These are phyloP conservation scores for Allacma fusca DNA, from an alignment of 2,888 invertebrate species.

Conservation along the genomic window DNA sequence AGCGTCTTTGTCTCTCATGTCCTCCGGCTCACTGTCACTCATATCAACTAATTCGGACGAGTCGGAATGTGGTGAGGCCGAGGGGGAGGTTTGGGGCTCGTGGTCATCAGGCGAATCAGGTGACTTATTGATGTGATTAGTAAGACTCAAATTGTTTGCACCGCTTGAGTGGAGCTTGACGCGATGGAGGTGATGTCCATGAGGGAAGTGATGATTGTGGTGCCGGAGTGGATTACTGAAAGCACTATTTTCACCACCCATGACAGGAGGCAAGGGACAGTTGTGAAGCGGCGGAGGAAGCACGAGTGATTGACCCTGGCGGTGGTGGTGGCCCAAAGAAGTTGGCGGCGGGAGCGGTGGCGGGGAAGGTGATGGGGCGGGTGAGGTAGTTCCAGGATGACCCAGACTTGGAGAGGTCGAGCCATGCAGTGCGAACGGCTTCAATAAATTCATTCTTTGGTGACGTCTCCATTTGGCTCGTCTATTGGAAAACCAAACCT, in stretches of 20 bases:
- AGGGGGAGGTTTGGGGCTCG: slow-evolving; percentile 52
- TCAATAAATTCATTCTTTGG: slow-evolving; percentile 92
- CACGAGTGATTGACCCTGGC: slow-evolving; percentile 62
- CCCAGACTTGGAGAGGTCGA: slow-evolving; percentile 60
- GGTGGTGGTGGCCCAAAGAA: slow-evolving; percentile 74
- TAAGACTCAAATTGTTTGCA: slow-evolving; percentile 47
- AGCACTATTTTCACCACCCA: slow-evolving; percentile 92
- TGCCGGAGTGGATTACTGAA: slow-evolving; percentile 67
- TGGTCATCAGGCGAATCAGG: slow-evolving; percentile 48
- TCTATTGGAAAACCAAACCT: slow-evolving; percentile 99
- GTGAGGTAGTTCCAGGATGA: slow-evolving; percentile 63
- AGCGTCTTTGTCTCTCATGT: slow-evolving; percentile 36
- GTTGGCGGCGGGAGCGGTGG: slow-evolving; percentile 64
- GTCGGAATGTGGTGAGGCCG: slow-evolving; percentile 55
- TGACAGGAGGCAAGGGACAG: slow-evolving; percentile 67
- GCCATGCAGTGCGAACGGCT: slow-evolving; percentile 71
- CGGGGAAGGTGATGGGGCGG: slow-evolving; percentile 68
- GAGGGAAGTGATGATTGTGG: slow-evolving; percentile 39
- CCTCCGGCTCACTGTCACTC: slow-evolving; percentile 60
- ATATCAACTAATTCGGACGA: slow-evolving; percentile 61
- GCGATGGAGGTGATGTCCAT: slow-evolving; percentile 30
- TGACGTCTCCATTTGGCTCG: slow-evolving; percentile 98
- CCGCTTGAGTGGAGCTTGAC: slow-evolving; percentile 36
- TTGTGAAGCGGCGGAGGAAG: slow-evolving; percentile 63
- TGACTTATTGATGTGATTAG: slow-evolving; percentile 38